Percentiles rank a stretch among this genome's conserved stretches.
These are phyloP conservation scores for Herminia tarsipennalis DNA, from an alignment of 2,888 invertebrate genomes.

Conservation along the genomic window DNA sequence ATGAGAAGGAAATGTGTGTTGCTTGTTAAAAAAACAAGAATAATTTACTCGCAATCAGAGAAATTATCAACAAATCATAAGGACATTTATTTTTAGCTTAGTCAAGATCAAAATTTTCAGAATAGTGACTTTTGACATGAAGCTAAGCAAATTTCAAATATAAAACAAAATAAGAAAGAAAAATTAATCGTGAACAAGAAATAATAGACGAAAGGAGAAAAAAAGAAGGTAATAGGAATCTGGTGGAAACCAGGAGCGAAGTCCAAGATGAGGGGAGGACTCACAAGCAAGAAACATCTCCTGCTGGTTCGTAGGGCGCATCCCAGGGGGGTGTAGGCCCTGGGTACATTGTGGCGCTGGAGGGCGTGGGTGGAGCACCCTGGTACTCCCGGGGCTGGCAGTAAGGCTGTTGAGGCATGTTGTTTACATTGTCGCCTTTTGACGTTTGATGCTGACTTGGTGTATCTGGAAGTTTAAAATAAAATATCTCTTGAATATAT, in stretches of 20 bases:
- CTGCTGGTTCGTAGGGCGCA: conserved; percentile 80
- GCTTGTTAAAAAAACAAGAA: not conserved
- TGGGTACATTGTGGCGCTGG: conserved; percentile 66
- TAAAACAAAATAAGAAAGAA: not conserved
- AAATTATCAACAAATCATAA: no score
- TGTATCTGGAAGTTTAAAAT: conserved; percentile 74
- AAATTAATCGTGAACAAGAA: conserved; percentile 10
- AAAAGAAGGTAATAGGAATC: conserved; percentile 38
- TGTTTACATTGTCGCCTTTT: conserved; percentile 85
- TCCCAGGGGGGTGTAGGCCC: conserved; percentile 74
- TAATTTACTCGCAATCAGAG: not conserved
- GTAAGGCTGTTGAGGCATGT: conserved; percentile 76
- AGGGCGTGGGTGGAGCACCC: conserved; percentile 60
- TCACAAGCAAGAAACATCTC: conserved; percentile 84
- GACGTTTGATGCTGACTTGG: conserved; percentile 74
- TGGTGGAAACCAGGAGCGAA: conserved; percentile 58
- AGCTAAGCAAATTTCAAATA: not conserved
- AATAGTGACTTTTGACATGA: no score
- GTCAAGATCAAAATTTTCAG: no score
- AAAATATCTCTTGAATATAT: conserved; percentile 24
- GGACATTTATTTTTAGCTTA: no score
- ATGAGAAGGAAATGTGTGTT: not conserved
- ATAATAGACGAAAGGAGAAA: conserved; percentile 16
- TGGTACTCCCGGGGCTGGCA: conserved; percentile 75
- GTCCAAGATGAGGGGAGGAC: conserved; percentile 74